Percentiles rank a stretch among this genome's conserved stretches.
These are phyloP conservation scores for Musca vetustissima DNA, from an alignment of 1,140 invertebrate species.

Conservation along the genomic window DNA sequence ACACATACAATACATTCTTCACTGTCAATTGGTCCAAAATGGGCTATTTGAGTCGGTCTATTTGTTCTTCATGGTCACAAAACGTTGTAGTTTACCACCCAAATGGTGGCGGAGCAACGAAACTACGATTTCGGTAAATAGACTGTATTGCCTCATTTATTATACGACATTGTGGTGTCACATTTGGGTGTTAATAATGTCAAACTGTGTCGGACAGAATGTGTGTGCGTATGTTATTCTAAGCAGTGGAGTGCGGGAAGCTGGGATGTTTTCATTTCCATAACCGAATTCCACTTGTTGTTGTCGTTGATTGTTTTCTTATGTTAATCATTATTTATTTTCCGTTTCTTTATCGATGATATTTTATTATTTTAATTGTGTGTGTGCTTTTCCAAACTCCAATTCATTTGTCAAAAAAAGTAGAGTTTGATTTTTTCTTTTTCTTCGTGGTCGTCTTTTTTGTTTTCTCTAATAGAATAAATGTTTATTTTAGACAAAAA, in stretches of 20 bases:
- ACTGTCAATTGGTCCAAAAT: too few relatives aligned
- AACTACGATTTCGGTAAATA: too few relatives aligned
- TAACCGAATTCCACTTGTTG: conserved; percentile 6
- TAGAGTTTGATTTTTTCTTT: too few relatives aligned
- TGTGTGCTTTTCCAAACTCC: too few relatives aligned
- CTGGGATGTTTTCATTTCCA: too few relatives aligned
- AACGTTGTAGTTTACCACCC: neutral
- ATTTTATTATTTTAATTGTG: conserved; percentile 16
- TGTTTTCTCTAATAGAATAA: neutral
- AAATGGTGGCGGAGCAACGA: neutral
- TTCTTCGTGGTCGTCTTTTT: too few relatives aligned
- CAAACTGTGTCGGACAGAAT: neutral
- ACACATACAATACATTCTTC: too few relatives aligned
- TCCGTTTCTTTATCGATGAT: neutral
- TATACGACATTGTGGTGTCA: conserved; percentile 26
- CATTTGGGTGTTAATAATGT: conserved; percentile 31
- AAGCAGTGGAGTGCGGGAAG: too few relatives aligned
- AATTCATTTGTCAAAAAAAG: too few relatives aligned
- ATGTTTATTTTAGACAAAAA: neutral
- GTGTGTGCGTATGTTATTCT: too few relatives aligned
- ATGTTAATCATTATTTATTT: conserved; percentile 25
- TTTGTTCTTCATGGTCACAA: neutral
- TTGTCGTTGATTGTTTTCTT: conserved; percentile 23
- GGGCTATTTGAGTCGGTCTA: neutral
- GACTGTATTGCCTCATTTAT: neutral